Base-by-base conservation (phyloP, 1,140 invertebrate species). In the Ganaspis sp. region DNA sequence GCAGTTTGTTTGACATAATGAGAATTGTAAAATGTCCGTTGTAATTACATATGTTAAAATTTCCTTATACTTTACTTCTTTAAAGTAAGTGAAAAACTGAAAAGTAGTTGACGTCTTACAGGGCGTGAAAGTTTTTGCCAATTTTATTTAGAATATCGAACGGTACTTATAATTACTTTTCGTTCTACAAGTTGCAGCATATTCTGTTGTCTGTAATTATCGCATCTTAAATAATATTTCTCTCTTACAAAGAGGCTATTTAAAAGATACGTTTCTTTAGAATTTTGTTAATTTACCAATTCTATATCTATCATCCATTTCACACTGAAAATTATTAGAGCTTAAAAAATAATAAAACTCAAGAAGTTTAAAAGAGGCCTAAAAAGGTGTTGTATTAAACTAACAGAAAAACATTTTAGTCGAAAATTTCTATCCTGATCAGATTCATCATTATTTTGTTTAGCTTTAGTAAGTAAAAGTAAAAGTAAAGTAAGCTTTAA, bases 11-110 rank as follows among this genome's bases (percentile, higher is more conserved):
- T 34, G 58, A 64, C 58, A 64, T 64, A 64, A 64, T 64, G 26
- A 64, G 58, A 64, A 64, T 64, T 64, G 26, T 64, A 64, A 64
- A 64, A 64, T 64, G 58, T 64, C 26, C 5, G 15, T 29, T 64
- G 26, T 64, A 64, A 64, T 64, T 34, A 34, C 26, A 64, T 64
- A 29, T 34, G 26, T 29, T 8, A 64, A 64, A 29, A n/a, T 12
- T 29, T 64, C 29, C 26, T 64, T 29, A n/a, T 64, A 29, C 58
- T 64, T 64, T 4, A n/a, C 11, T 26, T n/a, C 26, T n/a, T 26
- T 34, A 9, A n/a, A 64, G 58, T 64, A 34, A 64, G 12, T 64
- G 58, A 29, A 64, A 64, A 64, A 64, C 58, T 34, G 58, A 64
- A 64, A n/a, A 5, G 11, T 29, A 34, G 26, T 64, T 64, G 26